Conservation (phyloP, 2,888 invertebrate species). For the Mythimna vitellina region DNA sequence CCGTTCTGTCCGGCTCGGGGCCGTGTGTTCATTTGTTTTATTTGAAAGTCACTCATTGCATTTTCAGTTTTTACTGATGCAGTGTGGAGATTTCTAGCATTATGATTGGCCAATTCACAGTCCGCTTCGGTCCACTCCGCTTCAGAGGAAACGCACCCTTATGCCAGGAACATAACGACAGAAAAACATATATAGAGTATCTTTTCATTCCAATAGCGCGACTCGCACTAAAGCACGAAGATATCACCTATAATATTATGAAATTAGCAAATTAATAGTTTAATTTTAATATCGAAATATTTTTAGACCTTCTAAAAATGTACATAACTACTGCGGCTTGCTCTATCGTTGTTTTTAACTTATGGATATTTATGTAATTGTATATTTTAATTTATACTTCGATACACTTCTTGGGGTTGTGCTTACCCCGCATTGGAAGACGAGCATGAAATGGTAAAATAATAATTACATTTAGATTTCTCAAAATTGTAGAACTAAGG, state of each 20-base stretch:
- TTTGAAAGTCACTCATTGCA: too few relatives aligned
- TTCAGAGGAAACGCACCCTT: too few relatives aligned
- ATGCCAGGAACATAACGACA: neutral
- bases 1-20: too few relatives aligned
- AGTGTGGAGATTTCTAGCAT: too few relatives aligned
- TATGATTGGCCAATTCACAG: too few relatives aligned
- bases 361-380: slow-evolving; percentile 27
- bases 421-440: slow-evolving; percentile 4
- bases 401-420: slow-evolving; percentile 11
- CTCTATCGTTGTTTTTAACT: slow-evolving; percentile 38
- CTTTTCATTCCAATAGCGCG: neutral
- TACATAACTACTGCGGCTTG: slow-evolving; percentile 43
- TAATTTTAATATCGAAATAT: slow-evolving; percentile 34
- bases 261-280: slow-evolving; percentile 48
- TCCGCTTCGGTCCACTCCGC: too few relatives aligned
- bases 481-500: slow-evolving; percentile 9
- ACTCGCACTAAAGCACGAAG: slow-evolving; percentile 2
- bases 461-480: slow-evolving; percentile 32
- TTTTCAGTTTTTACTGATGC: too few relatives aligned
- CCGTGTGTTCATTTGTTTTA: too few relatives aligned
- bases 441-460: neutral
- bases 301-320: slow-evolving; percentile 39
- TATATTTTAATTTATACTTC: slow-evolving; percentile 21
- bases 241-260: slow-evolving; percentile 29
- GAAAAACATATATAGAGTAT: slow-evolving; percentile 8